Conservation (phyloP, 35 echinoderm and acorn worm species). For the Ophioderma brevispina region DNA sequence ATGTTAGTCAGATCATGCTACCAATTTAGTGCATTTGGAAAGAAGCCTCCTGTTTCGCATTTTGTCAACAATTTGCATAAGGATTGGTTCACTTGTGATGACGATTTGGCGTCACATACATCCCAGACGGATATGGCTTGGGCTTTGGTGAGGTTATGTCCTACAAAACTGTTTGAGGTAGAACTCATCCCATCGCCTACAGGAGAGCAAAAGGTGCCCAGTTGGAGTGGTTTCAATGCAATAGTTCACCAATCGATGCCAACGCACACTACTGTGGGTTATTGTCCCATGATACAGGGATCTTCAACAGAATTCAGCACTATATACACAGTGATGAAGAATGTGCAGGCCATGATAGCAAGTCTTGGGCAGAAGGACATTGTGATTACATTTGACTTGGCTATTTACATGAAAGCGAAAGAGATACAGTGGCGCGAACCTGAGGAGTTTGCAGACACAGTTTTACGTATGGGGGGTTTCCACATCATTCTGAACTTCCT, state of each 20-base stretch:
- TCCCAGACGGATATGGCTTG: slow-evolving; percentile 16
- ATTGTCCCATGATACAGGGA: not conserved
- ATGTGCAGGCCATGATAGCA: not conserved
- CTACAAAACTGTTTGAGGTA: slow-evolving; percentile 21
- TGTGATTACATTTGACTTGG: slow-evolving; percentile 38
- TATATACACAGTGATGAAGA: not conserved
- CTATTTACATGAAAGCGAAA: slow-evolving; percentile 25
- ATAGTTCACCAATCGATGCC: not conserved
- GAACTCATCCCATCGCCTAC: not conserved
- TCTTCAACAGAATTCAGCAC: not conserved
- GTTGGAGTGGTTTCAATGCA: slow-evolving; percentile 28
- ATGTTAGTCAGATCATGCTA: slow-evolving; percentile 9
- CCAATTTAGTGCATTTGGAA: slow-evolving; percentile 23
- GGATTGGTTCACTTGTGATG: slow-evolving; percentile 25
- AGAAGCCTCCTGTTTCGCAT: slow-evolving; percentile 1
- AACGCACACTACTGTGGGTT: not conserved
- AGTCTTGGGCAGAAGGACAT: not conserved
- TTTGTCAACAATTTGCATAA: not conserved
- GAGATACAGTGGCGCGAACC: slow-evolving; percentile 26
- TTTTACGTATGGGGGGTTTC: slow-evolving; percentile 36
- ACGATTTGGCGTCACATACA: not conserved
- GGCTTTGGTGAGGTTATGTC: slow-evolving; percentile 6
- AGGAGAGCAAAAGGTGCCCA: not conserved
- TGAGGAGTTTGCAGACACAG: slow-evolving; percentile 20
- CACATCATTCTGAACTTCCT: slow-evolving; percentile 26